Evolutionary conservation across 2,113 vertebrate species (phyloP), one percentile per base, ranked within the genome.

Genomic region (Acrocephalus kingi): DNA sequence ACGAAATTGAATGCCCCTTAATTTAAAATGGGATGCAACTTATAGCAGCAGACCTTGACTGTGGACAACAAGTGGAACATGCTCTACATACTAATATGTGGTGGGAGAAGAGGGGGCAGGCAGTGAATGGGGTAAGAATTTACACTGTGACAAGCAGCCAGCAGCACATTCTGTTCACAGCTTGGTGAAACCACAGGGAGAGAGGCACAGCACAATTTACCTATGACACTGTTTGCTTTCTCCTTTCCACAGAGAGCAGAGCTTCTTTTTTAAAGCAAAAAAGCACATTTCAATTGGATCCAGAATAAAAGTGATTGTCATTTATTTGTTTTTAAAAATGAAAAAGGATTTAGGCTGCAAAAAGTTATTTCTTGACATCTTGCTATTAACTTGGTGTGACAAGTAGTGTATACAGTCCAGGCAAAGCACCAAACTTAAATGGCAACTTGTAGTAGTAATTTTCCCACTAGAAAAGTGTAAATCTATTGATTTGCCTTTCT

Each of bases 51-150:
- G 27, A 33, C 49, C 14, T 25, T 28, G 23, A 23, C 19, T 69
- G 35, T 80, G 28, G 62, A 35, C 22, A 80, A 10, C 30, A 11
- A 63, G 30, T 51, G n/a, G 54, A 89, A 76, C 41, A 37, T 30
- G n/a, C 25, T 82, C 25, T 30, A 56, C 25, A 12, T 52, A 18
- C 28, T 52, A 41, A 67, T 46, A 19, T 5, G 8, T 33, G 46
- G 1, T 4, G 5, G 51, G 9, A 24, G 10, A 19, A 7, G 13
- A 25, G 25, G 13, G 7, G 8, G 10, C 1, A 5, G 31, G 35
- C n/a, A 77, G 25, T 13, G 11, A 75, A 37, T 2, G 11, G 10
- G 25, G 6, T 39, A 66, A 69, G 54, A 56, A 64, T 61, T 79
- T 61, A 13, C 18, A 6, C 6, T 54, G 49, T 25, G 11, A 58